Evolutionary conservation across 2,797 vertebrate genomes (phyloP).

Genomic region (Tinamus major): DNA sequence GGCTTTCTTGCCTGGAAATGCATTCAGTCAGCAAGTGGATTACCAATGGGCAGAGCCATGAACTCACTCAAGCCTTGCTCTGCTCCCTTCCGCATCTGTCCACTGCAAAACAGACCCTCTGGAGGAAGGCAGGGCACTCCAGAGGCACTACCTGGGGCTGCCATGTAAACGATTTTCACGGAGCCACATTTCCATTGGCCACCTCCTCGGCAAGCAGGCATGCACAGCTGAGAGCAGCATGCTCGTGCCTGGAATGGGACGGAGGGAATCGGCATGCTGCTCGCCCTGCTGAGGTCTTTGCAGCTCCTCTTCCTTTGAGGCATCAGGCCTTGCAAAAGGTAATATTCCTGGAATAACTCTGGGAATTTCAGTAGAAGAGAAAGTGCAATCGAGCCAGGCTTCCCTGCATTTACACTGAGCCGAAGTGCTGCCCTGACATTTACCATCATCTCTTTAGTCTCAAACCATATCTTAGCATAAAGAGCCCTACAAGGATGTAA

Average conservation of each 20-base stretch:
- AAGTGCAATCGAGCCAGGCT: background rate
- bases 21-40: background rate
- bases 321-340: background rate
- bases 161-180: accelerated
- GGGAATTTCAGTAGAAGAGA: background rate
- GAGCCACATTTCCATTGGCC: accelerated
- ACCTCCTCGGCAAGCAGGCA: accelerated
- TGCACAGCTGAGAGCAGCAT: background rate
- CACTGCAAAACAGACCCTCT: background rate
- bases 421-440: background rate
- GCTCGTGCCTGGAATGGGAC: accelerated
- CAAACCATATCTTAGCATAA: background rate
- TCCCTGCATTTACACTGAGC: accelerated
- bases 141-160: accelerated
- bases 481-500: background rate
- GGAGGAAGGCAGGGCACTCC: accelerated
- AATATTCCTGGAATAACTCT: too few species aligned
- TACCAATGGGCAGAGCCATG: accelerated
- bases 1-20: accelerated
- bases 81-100: background rate
- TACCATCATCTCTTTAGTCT: background rate
- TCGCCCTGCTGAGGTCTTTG: background rate
- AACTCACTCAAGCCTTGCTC: background rate
- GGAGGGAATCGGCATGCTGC: background rate
- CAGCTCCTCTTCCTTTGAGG: background rate